A percentile compares a stretch with the other conserved stretches of the same genome.
Conservation (phyloP, 2,797 vertebrate species). For the Acipenser oxyrinchus region DNA sequence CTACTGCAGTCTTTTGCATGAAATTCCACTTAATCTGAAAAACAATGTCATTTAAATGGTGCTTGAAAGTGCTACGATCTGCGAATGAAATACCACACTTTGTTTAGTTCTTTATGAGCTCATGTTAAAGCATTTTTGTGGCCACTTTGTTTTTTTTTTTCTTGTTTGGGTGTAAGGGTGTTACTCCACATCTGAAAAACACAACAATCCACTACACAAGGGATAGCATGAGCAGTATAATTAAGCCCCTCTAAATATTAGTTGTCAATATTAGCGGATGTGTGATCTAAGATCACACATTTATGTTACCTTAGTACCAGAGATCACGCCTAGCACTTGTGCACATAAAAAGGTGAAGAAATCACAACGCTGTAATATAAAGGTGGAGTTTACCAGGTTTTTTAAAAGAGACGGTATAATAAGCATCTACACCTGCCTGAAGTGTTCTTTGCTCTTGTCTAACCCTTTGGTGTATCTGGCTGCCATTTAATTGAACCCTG, state of each 20-base stretch:
- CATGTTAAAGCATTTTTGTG: constrained; percentile 1
- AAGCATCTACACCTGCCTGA: constrained; percentile 22
- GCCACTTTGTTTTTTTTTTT: constrained; percentile 1
- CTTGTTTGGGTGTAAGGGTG: background rate
- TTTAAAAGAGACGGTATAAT: constrained; percentile 12
- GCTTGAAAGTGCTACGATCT: too few species aligned
- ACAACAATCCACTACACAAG: background rate
- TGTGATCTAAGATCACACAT: constrained; percentile 11
- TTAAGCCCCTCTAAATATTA: background rate
- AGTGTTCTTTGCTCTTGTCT: constrained; percentile 27
- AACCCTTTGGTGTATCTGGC: constrained; percentile 23
- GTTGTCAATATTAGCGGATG: constrained; percentile 8
- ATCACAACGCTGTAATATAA: constrained; percentile 10
- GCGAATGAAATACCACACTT: background rate
- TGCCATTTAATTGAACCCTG: constrained; percentile 21
- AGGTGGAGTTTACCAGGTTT: constrained; percentile 15
- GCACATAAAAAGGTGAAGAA: constrained; percentile 29
- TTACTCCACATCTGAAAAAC: background rate
- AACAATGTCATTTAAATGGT: too few species aligned
- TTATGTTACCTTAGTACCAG: constrained; percentile 13
- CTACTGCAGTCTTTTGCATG: too few species aligned
- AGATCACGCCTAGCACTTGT: constrained; percentile 17
- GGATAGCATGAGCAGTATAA: background rate
- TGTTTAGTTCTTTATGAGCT: constrained; percentile 1
- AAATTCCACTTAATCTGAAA: too few species aligned